Base-by-base conservation (phyloP, 2,113 vertebrate species). In the Nothobranchius kuhntae region DNA sequence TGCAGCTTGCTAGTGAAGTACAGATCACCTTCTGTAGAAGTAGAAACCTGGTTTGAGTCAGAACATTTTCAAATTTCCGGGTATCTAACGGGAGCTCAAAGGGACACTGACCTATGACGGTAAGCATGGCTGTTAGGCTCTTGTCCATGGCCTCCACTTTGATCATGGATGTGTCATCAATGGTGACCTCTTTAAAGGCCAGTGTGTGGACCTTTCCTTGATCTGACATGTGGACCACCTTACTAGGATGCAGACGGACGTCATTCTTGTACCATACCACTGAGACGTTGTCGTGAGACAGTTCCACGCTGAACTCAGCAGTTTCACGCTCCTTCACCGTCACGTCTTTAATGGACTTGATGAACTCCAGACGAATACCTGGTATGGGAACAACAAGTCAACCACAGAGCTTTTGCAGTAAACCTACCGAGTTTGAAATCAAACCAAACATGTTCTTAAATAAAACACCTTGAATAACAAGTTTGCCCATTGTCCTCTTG, bases 201-300 rank as follows among this genome's bases (percentile, higher is more conserved):
- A 99, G 92, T 0, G 91, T 95, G 77, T 99, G 97, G 61, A 90
- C 78, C 86, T 95, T 95, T 11, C 93, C 96, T 7, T 95, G 92
- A 1, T 96, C 95, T 0, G 93, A 81, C 95, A 98, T 96, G 67
- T 96, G 95, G 58, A 99, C 94, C 13, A 91, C 84, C 83, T 95
- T 98, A 88, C 91, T 96, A 47, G 97, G 98, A 47, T 96, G 98
- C 14, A 98, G 89, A 7, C 96, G 92, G 3, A 95, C 89, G 47
- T 99, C 97, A 9, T 99, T 99, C 76, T 95, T 98, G 89, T 95
- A 98, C 98, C 98, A 99, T n/a, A 57, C 88, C 65, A 99, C 96
- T 0, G 87, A 82, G 65, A 99, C 93, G 51, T 98, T 96, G 44
- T 98, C 96, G 36, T 99, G 98, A 9, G 98, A 99, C 13, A 99